These are phyloP conservation scores for Eudyptes chrysolophus DNA, from an alignment of 2,113 vertebrate genomes.

Conservation along the genomic window DNA sequence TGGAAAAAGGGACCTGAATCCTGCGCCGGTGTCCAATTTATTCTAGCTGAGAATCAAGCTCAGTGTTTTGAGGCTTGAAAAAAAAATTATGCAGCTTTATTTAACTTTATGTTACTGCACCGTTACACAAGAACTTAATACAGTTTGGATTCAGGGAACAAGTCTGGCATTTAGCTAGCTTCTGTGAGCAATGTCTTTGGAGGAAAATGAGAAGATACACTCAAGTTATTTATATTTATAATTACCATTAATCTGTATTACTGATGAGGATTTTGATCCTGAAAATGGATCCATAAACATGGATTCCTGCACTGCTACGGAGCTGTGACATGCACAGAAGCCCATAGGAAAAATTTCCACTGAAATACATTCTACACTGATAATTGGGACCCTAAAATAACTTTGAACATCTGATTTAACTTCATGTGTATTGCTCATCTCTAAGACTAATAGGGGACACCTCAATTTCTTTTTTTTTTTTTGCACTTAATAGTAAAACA, in stretches of 20 bases:
- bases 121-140: constrained; percentile 46
- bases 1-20: constrained; percentile 38
- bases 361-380: constrained; percentile 11
- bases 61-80: not conserved
- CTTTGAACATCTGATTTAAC: constrained; percentile 33
- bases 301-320: not conserved
- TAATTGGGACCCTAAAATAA: constrained; percentile 26
- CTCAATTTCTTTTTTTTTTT: not conserved
- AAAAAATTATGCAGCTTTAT: constrained; percentile 43
- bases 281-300: constrained; percentile 65
- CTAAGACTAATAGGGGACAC: not conserved
- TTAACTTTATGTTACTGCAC: constrained; percentile 39
- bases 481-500: not conserved
- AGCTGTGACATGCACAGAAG: constrained; percentile 44
- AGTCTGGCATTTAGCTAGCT: constrained; percentile 43
- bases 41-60: constrained; percentile 14
- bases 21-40: not conserved
- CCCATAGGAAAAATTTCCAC: constrained; percentile 53
- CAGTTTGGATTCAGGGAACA: constrained; percentile 47
- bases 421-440: not conserved
- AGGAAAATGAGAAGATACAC: constrained; percentile 54
- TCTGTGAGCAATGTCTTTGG: constrained; percentile 47
- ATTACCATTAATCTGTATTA: constrained; percentile 67
- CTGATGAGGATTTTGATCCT: constrained; percentile 65
- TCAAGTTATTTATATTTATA: constrained; percentile 63